Conservation (phyloP, 2,797 vertebrate genomes). For the Mormyrops boulengeri region DNA sequence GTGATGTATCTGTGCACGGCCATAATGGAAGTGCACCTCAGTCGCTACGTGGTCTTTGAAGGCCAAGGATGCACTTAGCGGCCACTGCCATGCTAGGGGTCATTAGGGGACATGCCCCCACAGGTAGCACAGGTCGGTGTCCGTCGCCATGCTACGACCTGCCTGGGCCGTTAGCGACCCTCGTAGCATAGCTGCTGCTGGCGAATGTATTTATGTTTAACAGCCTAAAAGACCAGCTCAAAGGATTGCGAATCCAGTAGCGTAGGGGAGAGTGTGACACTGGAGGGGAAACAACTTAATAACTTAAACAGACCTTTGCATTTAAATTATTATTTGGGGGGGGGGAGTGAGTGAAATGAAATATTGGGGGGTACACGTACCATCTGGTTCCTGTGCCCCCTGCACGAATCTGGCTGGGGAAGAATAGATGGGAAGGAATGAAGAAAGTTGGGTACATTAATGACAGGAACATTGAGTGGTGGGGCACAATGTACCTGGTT, state of each 20-base stretch:
- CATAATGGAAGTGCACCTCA: background rate
- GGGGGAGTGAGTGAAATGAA: background rate
- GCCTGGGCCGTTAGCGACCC: background rate
- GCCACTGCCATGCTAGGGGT: background rate
- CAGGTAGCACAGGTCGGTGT: background rate
- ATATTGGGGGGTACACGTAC: background rate
- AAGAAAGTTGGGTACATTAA: background rate
- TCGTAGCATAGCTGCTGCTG: background rate
- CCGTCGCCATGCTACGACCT: background rate
- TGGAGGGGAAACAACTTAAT: background rate
- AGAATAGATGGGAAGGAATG: background rate
- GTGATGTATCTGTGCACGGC: background rate
- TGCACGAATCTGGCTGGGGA: background rate
- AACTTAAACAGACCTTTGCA: too few relatives aligned
- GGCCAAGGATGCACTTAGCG: background rate
- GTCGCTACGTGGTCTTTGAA: background rate
- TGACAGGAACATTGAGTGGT: background rate
- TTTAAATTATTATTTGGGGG: too few relatives aligned
- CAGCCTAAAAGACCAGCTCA: background rate
- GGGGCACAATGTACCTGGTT: background rate
- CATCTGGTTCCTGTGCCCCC: background rate
- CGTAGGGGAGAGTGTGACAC: background rate
- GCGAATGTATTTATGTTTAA: background rate
- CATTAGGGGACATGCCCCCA: background rate
- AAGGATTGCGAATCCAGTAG: too few relatives aligned